phyloP scores from a whole-genome alignment of 2,888 invertebrate species.

The Acronicta aceris region DNA sequence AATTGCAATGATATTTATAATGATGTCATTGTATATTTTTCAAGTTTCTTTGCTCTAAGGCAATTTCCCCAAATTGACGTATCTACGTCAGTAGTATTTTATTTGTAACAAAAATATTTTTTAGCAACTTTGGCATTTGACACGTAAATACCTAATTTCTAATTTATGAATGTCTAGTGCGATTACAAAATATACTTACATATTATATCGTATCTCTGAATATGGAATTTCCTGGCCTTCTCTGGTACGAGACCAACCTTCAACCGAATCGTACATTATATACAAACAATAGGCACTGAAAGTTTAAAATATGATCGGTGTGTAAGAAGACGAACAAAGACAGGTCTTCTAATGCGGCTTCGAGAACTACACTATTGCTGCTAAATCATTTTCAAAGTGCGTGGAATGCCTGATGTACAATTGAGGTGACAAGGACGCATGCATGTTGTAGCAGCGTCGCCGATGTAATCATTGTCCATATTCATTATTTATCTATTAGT shows the following conservation, averaged over 20 bases:
- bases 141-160: conserved; percentile 66
- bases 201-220: conserved; percentile 86
- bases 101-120: conserved; percentile 79
- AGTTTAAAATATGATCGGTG: conserved; percentile 71
- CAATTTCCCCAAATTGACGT: conserved; percentile 38
- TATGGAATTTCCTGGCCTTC: conserved; percentile 64
- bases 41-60: no score
- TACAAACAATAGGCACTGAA: conserved; percentile 84
- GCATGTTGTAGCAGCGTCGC: conserved; percentile 37
- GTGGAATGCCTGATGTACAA: conserved; percentile 76
- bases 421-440: conserved; percentile 62
- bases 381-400: conserved; percentile 75
- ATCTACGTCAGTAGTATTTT: conserved; percentile 43
- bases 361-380: conserved; percentile 67
- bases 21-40: no score
- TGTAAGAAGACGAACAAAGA: conserved; percentile 61
- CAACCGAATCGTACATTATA: conserved; percentile 68
- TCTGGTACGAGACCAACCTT: conserved; percentile 53
- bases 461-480: conserved; percentile 44
- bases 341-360: conserved; percentile 54
- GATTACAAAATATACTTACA: conserved; percentile 79
- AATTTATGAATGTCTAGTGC: conserved; percentile 73
- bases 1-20: no score
- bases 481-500: conserved; percentile 34
- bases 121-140: conserved; percentile 78